Evolutionary conservation across 2,888 invertebrate species (phyloP), one percentile per base, ranked within the genome.

Genomic region (Ophraella communa): DNA sequence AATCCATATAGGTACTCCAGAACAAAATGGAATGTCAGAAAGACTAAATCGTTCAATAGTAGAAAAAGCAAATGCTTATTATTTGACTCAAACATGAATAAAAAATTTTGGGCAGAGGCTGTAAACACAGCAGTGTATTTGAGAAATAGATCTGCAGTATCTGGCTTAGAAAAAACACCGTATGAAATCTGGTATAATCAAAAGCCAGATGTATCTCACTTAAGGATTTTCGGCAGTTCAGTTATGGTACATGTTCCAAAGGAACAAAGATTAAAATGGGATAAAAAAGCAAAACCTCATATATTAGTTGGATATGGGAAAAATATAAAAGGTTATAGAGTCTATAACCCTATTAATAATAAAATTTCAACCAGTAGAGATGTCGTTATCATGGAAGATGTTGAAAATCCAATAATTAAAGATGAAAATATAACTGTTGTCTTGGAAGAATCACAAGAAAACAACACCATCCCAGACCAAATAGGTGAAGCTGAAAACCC

Each of bases 171-270:
- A 20, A 68, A 74, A 68, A 79, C 77, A 1, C 77, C 80, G 4
- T 73, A 68, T 65, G 78, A 79, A 66, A 11, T 70, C 77, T 78
- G n/a, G n/a, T n/a, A n/a, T n/a, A n/a, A n/a, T n/a, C n/a, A n/a
- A n/a, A n/a, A n/a, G n/a, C n/a, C n/a, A 8, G 65, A 76, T 69
- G 58, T 82, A 3, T 66, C 66, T 54, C 71, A 82, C 47, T 17
- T 76, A 10, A 62, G 69, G 68, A 66, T 74, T 39, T 78, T 78
- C 72, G 76, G 73, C 30, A 76, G 75, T 47, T 56, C 53, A 18
- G 76, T 62, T 4, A 75, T 76, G 74, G 73, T 74, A 4, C 74
- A 77, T 59, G 62, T 77, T 20, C 76, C 76, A 4, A 78, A 79
- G 62, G 71, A 71, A 56, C 78, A 71, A 62, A 65, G 77, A 33